These are phyloP conservation scores for Auanema freiburgensis DNA, from an alignment of 2,888 invertebrate species.

Conservation along the genomic window DNA sequence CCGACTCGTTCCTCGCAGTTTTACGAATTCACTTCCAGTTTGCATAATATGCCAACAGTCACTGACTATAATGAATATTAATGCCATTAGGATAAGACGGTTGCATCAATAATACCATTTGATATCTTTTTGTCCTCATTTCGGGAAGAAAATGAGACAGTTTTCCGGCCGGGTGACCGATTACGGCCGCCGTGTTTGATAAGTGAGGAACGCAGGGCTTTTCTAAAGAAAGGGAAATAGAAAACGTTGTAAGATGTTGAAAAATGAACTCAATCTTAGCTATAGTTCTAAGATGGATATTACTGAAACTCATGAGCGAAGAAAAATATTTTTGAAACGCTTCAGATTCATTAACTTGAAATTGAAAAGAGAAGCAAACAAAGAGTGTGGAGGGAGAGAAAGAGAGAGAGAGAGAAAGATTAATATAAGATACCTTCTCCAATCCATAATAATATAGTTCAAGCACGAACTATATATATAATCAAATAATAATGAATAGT, in stretches of 20 bases:
- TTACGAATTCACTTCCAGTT: slow-evolving; percentile 70
- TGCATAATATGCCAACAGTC: slow-evolving; percentile 72
- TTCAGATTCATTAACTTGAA: background rate
- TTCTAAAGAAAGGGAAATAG: slow-evolving; percentile 27
- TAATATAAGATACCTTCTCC: no score
- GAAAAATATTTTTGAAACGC: no score
- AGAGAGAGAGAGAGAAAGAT: slow-evolving; percentile 6
- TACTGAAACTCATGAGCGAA: no score
- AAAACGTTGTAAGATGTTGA: no score
- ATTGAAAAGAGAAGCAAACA: slow-evolving; percentile 4
- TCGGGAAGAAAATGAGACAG: slow-evolving; percentile 43
- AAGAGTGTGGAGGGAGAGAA: background rate
- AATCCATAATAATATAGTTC: no score
- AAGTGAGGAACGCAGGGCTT: slow-evolving; percentile 64
- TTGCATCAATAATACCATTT: slow-evolving; percentile 66
- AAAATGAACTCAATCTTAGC: no score
- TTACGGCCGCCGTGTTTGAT: slow-evolving; percentile 62
- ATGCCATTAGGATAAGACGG: background rate
- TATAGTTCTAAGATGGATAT: no score
- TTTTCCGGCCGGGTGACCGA: slow-evolving; percentile 64
- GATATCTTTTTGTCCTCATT: slow-evolving; percentile 68
- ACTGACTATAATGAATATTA: slow-evolving; percentile 68
- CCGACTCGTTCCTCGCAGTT: slow-evolving; percentile 70
- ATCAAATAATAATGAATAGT: no score
- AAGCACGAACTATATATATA: no score